These are phyloP conservation scores for Gymnothorax javanicus DNA, from an alignment of 2,797 vertebrate species.

Conservation along the genomic window DNA sequence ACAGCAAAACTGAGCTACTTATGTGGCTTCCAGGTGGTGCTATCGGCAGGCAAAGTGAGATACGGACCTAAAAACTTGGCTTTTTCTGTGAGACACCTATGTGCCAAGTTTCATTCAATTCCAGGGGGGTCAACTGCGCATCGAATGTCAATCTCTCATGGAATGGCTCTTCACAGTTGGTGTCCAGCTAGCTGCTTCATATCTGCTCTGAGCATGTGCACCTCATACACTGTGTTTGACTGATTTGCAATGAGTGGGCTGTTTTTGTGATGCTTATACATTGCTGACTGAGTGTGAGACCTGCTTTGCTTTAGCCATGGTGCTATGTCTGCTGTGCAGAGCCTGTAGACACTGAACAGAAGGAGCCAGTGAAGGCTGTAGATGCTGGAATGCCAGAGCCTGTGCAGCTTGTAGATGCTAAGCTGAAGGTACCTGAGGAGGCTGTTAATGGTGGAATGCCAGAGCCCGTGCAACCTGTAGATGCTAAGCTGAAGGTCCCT, in stretches of 20 bases:
- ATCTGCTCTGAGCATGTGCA: constrained; percentile 45
- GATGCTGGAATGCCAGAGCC: constrained; percentile 32
- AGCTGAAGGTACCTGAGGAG: constrained; percentile 15
- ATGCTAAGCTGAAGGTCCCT: constrained; percentile 27
- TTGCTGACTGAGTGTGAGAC: constrained; percentile 57
- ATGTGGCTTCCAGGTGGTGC: too few species aligned
- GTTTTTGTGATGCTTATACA: constrained; percentile 53
- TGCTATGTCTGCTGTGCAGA: constrained; percentile 78
- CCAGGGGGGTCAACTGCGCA: too few species aligned
- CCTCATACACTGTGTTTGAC: constrained; percentile 33
- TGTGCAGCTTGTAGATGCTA: constrained; percentile 31
- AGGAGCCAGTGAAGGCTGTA: constrained; percentile 9
- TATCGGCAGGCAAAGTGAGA: too few species aligned
- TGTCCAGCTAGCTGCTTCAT: constrained; percentile 56
- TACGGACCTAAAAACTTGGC: too few species aligned
- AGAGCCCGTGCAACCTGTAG: constrained; percentile 51
- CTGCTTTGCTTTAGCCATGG: constrained; percentile 71
- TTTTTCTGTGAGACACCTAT: too few species aligned
- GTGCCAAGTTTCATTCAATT: too few species aligned
- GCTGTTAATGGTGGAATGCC: constrained; percentile 30
- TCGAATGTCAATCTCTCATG: too few species aligned
- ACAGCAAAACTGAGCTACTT: too few species aligned
- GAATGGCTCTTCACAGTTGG: background rate
- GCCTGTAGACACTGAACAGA: constrained; percentile 60
- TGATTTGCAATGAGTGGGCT: constrained; percentile 37